phyloP scores from a whole-genome alignment of 1,140 invertebrate species.

The Drosophila eugracilis region DNA sequence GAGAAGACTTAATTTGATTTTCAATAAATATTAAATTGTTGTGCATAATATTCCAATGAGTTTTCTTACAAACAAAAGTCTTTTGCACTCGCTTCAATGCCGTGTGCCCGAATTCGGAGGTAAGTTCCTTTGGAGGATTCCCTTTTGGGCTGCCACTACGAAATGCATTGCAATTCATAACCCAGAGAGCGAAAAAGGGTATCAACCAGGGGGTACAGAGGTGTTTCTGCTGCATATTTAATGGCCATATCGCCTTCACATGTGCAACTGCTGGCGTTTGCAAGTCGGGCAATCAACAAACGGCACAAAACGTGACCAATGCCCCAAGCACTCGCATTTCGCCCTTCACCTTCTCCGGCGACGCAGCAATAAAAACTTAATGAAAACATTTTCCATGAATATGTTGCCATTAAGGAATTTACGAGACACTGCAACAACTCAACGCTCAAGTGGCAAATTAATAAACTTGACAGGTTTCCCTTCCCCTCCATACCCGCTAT shows the following conservation, averaged over 20 bases:
- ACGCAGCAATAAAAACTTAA: conserved; percentile 68
- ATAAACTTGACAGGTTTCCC: conserved; percentile 57
- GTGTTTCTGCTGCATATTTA: conserved; percentile 59
- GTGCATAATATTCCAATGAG: not conserved
- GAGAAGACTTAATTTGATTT: not conserved
- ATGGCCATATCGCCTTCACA: conserved; percentile 56
- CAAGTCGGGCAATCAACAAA: conserved; percentile 59
- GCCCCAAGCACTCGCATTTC: conserved; percentile 1
- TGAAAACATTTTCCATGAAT: conserved; percentile 66
- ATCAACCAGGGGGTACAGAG: conserved; percentile 16
- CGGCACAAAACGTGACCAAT: conserved; percentile 19
- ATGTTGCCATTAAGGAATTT: conserved; percentile 53
- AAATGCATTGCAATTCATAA: conserved; percentile 70
- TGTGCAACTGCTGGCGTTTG: conserved; percentile 59
- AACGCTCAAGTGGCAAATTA: conserved; percentile 42
- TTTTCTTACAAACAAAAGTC: not conserved
- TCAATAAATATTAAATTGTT: conserved; percentile 36
- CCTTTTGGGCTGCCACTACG: conserved; percentile 30
- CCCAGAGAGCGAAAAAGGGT: conserved; percentile 9
- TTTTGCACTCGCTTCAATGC: conserved; percentile 2
- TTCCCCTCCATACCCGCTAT: not conserved
- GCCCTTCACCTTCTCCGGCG: conserved; percentile 17
- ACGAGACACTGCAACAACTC: conserved; percentile 30
- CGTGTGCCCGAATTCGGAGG: not conserved
- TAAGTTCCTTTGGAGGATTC: conserved; percentile 11